phyloP scores from a whole-genome alignment of 2,888 invertebrate genomes.

The Acanthoscelides obtectus region DNA sequence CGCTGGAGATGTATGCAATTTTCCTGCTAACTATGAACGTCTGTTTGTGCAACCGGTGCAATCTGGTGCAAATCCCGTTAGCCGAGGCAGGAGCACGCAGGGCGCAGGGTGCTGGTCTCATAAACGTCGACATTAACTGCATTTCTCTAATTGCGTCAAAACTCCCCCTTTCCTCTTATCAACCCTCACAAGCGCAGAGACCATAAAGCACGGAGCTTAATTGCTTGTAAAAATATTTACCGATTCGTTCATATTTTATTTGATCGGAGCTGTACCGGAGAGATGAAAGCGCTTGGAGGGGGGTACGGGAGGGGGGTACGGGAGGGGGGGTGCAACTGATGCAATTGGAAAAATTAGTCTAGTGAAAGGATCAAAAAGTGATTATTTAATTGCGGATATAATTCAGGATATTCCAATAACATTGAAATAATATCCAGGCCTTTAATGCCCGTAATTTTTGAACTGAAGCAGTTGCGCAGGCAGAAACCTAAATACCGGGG shows the following conservation, averaged over 20 bases:
- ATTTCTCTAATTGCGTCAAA: not conserved
- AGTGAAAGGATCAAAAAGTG: no score
- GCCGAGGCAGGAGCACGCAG: not conserved
- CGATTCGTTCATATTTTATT: slow-evolving; percentile 1
- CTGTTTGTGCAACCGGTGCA: not conserved
- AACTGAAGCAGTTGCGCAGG: no score
- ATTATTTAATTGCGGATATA: no score
- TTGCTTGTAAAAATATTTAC: slow-evolving; percentile 5
- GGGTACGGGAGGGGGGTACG: not conserved
- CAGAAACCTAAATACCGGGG: no score
- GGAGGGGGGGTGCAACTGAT: not conserved
- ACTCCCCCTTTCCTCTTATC: not conserved
- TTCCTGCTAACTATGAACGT: not conserved
- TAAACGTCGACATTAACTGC: not conserved
- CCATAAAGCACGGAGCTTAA: slow-evolving; percentile 1
- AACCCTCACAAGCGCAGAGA: not conserved
- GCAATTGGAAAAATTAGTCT: no score
- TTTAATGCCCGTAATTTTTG: no score
- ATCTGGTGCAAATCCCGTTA: not conserved
- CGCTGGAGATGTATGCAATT: not conserved
- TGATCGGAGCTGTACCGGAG: not conserved
- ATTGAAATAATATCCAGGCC: no score
- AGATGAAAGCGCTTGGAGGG: no score
- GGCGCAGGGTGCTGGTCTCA: not conserved
- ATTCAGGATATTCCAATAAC: no score